Base-by-base conservation (phyloP, 2,797 vertebrate genomes). In the Enteromius viviparus region DNA sequence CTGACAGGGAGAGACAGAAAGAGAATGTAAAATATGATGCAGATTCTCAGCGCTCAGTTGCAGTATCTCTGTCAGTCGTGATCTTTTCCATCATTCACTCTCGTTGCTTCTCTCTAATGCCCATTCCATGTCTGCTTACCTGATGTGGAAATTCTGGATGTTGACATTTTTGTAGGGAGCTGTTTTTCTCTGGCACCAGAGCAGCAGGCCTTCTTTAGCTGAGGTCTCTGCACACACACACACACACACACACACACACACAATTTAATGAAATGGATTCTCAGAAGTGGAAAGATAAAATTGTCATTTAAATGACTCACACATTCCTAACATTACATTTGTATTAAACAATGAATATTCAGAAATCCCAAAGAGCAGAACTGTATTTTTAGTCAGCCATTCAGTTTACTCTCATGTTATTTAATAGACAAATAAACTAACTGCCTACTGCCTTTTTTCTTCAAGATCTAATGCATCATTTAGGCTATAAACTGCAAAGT, bases 81-180 rank as follows among this genome's bases (percentile, higher is more conserved):
- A 29, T 79, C 23, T 72, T 49, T 65, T 62, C 42, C 60, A 71
- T 68, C 34, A 47, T 34, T 74, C 34, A 66, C 26, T 37, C 9
- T 45, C 42, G 11, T 12, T 66, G 29, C n/a, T 77, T 69, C 17
- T 29, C 58, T 2, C 74, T 85, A 62, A 76, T 34, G 76, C 77
- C 76, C 71, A 64, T 76, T 88, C 85, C 87, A 85, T 91, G 85
- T 88, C 71, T 71, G 26, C 85, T 87, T 85, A 99, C 98, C 98
- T 99, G 93, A 99, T 99, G 90, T 99, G 98, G 93, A 99, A 99
- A 94, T 99, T 99, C 87, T 99, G 98, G 91, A 99, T 99, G 94
- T 99, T 99, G 90, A 99, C 98, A 4, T 99, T 99, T 94, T 99
- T 99, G 93, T 99, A 99, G 4, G 98, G 98, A 1, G 98, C 98